Conservation (phyloP, 64 coral and sea anemone species). For the Porites australiensis region DNA sequence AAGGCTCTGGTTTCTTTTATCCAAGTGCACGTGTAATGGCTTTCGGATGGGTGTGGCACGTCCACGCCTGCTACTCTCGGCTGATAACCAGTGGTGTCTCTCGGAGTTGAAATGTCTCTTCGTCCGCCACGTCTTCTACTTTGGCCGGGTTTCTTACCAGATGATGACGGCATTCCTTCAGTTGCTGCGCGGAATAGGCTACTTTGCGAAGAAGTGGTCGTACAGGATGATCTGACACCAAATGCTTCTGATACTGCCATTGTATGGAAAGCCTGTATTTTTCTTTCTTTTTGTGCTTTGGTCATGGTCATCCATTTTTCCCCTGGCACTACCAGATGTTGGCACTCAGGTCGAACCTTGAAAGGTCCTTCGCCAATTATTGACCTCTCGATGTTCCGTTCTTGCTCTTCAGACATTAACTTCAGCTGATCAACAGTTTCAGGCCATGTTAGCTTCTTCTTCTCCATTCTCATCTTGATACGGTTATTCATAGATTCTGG, state of each 20-base stretch:
- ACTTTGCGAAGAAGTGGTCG: too few species aligned
- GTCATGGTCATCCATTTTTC: background rate
- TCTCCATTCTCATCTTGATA: background rate
- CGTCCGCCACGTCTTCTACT: too few species aligned
- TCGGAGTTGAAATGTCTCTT: background rate
- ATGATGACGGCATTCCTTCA: too few species aligned
- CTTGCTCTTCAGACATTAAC: background rate
- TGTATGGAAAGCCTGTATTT: too few species aligned
- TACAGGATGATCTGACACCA: too few species aligned
- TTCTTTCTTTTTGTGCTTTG: background rate
- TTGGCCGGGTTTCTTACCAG: too few species aligned
- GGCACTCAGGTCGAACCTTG: background rate
- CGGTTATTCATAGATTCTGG: slow-evolving; percentile 6
- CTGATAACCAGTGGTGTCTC: background rate
- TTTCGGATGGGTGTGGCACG: too few species aligned
- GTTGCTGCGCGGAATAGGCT: too few species aligned
- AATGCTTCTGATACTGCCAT: too few species aligned
- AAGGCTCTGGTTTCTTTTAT: too few species aligned
- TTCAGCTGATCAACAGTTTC: background rate
- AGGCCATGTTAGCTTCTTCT: background rate
- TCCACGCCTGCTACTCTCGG: background rate
- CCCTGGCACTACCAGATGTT: background rate
- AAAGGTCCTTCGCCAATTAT: slow-evolving; percentile 2
- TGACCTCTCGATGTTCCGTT: background rate
- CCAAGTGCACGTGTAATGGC: too few species aligned